Conservation (phyloP, 2,888 invertebrate genomes). For the Imbricaverruca yamaguchii region DNA sequence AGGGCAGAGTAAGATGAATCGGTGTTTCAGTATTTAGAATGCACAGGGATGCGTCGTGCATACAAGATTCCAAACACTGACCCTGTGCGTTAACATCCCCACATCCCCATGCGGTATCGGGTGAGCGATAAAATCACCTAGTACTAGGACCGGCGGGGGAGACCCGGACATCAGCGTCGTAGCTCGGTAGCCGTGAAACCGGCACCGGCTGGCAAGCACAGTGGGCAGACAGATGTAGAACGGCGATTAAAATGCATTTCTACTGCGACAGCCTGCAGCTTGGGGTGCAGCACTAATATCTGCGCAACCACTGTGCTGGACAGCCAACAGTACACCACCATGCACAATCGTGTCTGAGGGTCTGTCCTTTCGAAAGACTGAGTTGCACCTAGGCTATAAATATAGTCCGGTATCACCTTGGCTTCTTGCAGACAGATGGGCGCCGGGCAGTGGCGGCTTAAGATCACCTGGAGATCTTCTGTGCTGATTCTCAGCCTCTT, state of each 20-base stretch:
- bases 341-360: not conserved
- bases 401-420: not conserved
- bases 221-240: not conserved
- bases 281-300: not conserved
- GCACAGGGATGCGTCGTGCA: not conserved
- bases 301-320: not conserved
- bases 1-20: not conserved
- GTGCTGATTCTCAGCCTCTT: not conserved
- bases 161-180: not conserved
- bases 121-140: conserved; percentile 1
- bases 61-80: not conserved
- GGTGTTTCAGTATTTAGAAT: not conserved
- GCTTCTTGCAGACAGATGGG: not conserved
- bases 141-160: not conserved
- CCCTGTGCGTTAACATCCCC: not conserved
- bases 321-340: not conserved
- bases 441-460: not conserved
- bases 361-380: not conserved
- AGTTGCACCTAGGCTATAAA: not conserved
- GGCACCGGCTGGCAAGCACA: not conserved
- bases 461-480: not conserved
- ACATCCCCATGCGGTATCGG: not conserved
- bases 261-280: not conserved
- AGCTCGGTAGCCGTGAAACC: not conserved
- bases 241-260: not conserved